Percentiles rank a stretch among this genome's conserved stretches.
phyloP scores from a whole-genome alignment of 1,140 invertebrate species.

The Drosophila watanabei region DNA sequence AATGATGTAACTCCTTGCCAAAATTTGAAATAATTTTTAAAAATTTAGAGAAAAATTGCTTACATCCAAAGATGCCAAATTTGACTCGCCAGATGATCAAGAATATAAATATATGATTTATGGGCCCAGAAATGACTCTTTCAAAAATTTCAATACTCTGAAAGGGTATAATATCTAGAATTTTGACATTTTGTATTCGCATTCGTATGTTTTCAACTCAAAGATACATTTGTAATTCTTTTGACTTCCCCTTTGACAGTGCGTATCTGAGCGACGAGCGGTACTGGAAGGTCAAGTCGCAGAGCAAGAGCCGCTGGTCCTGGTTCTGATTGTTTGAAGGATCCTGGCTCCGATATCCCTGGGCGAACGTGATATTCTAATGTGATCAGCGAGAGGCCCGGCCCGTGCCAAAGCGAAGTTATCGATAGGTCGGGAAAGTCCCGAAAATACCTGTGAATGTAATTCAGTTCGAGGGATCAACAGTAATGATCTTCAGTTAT shows the following conservation, averaged over 20 bases:
- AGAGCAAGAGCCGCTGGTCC: conserved; percentile 69
- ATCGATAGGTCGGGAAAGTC: conserved; percentile 8
- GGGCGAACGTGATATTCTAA: conserved; percentile 12
- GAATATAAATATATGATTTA: too few species aligned
- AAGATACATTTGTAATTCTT: not conserved
- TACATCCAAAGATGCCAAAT: too few species aligned
- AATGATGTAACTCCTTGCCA: too few species aligned
- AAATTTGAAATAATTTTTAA: too few species aligned
- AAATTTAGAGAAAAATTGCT: too few species aligned
- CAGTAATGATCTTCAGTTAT: not conserved
- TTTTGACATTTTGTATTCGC: not conserved
- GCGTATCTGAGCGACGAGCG: conserved; percentile 69
- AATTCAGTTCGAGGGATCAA: not conserved
- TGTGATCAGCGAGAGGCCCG: conserved; percentile 23
- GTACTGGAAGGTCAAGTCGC: conserved; percentile 59
- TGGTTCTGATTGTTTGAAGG: conserved; percentile 51
- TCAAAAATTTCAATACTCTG: too few species aligned
- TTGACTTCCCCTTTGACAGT: conserved; percentile 27
- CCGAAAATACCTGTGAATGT: not conserved
- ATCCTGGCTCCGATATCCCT: conserved; percentile 47
- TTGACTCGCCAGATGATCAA: too few species aligned
- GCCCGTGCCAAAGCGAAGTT: conserved; percentile 9
- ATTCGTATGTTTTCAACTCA: not conserved
- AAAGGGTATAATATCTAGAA: too few species aligned
- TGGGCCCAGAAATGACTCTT: too few species aligned